Percentiles rank a stretch among this genome's conserved stretches.
These are phyloP conservation scores for Dynastes hyllus DNA, from an alignment of 2,888 invertebrate genomes.

Conservation along the genomic window DNA sequence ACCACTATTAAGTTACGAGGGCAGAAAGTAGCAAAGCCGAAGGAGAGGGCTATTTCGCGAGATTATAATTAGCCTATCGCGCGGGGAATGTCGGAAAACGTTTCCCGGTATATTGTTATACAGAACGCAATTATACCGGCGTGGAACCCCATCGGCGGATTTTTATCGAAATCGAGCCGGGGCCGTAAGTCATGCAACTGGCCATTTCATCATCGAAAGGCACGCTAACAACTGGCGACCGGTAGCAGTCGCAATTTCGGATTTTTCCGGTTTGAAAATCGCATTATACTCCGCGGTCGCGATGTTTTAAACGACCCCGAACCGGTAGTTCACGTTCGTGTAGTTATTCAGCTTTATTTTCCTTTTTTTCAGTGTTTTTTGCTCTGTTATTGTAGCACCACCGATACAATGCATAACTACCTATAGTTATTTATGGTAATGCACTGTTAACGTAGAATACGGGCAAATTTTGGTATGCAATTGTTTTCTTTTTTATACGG, in stretches of 20 bases:
- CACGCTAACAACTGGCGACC: constrained; percentile 8
- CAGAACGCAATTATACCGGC: background rate
- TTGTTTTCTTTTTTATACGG: no score
- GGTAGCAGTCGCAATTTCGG: constrained; percentile 17
- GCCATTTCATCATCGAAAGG: background rate
- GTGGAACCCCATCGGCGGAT: background rate
- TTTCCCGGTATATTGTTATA: background rate
- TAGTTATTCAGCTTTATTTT: background rate
- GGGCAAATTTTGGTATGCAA: background rate
- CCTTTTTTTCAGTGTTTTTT: background rate
- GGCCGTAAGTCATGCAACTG: background rate
- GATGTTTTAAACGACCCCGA: no score
- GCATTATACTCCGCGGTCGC: background rate
- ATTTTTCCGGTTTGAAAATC: constrained; percentile 25
- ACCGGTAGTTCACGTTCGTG: background rate
- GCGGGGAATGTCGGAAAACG: background rate
- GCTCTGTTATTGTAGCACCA: background rate
- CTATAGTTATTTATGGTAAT: constrained; percentile 34
- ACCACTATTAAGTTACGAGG: no score
- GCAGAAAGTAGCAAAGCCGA: background rate
- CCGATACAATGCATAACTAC: background rate
- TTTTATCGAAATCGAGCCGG: background rate
- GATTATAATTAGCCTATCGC: background rate
- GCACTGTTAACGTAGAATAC: background rate
- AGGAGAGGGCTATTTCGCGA: background rate